Evolutionary conservation across 2,797 vertebrate species (phyloP).

Genomic region (Dryobates pubescens): DNA sequence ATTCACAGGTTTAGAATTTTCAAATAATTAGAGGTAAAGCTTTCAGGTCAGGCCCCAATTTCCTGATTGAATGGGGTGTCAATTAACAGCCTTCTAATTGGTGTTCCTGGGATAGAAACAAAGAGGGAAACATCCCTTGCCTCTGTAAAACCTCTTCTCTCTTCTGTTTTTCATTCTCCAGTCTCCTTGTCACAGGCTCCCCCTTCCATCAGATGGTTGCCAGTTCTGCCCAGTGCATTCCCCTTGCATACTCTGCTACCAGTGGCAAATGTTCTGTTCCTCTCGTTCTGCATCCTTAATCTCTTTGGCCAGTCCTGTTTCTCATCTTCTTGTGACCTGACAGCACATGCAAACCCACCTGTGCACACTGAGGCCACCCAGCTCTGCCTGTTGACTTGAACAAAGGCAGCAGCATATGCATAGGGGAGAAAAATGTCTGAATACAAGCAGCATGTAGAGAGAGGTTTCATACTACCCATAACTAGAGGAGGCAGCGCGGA

Average conservation of each 20-base stretch:
- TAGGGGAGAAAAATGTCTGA: neutral
- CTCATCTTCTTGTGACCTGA: neutral
- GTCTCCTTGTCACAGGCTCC: rapidly evolving
- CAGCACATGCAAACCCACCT: neutral
- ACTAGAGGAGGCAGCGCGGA: neutral
- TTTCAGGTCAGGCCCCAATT: neutral
- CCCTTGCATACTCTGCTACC: neutral
- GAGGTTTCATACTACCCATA: neutral
- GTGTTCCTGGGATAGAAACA: neutral
- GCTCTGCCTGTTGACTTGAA: neutral
- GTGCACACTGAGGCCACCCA: neutral
- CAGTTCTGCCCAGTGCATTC: rapidly evolving
- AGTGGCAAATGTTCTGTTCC: neutral
- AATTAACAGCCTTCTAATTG: neutral
- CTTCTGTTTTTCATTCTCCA: neutral
- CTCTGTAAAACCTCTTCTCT: neutral
- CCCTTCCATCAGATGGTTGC: neutral
- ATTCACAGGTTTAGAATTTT: neutral
- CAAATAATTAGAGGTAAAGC: neutral
- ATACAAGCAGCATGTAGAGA: neutral
- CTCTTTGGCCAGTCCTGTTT: neutral
- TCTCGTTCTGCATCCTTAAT: neutral
- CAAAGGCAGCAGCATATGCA: neutral
- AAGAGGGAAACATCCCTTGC: neutral
- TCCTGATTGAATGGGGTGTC: neutral